Percentiles rank a stretch among this genome's conserved stretches.
Evolutionary conservation across 2,888 invertebrate genomes (phyloP).

Genomic region (Macrophya annulata): DNA sequence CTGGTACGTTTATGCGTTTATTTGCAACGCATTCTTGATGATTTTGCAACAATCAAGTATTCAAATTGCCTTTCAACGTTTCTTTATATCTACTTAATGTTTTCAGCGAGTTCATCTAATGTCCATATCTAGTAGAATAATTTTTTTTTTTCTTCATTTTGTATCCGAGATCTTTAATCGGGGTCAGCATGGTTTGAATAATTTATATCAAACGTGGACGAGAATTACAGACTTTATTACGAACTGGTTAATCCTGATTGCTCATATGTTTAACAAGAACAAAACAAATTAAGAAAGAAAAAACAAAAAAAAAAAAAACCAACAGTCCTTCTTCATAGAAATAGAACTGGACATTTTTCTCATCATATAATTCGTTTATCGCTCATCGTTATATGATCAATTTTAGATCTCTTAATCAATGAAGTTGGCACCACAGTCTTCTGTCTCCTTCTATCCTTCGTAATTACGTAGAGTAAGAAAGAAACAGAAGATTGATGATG

Average conservation of each 20-base stretch:
- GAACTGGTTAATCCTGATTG: neutral
- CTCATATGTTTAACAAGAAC: neutral
- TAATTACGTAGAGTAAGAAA: too few species aligned
- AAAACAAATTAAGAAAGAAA: neutral
- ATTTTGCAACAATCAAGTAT: constrained; percentile 38
- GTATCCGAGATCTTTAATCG: neutral
- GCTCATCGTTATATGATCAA: neutral
- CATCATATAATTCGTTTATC: neutral
- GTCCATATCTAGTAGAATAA: neutral
- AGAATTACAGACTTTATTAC: neutral
- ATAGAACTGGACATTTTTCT: neutral
- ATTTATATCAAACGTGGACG: neutral
- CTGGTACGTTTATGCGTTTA: constrained; percentile 1
- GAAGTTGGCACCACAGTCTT: too few species aligned
- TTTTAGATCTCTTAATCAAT: neutral
- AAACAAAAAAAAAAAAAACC: neutral
- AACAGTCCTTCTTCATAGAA: neutral
- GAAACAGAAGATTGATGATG: too few species aligned
- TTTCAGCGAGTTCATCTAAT: constrained; percentile 1
- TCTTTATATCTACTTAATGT: neutral
- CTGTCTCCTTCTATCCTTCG: too few species aligned
- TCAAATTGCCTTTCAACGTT: constrained; percentile 14
- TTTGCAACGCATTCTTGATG: constrained; percentile 22
- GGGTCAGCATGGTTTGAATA: neutral
- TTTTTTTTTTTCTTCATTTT: constrained; percentile 10